These are phyloP conservation scores for Chydorus sphaericus DNA, from an alignment of 2,888 invertebrate genomes.

Conservation along the genomic window DNA sequence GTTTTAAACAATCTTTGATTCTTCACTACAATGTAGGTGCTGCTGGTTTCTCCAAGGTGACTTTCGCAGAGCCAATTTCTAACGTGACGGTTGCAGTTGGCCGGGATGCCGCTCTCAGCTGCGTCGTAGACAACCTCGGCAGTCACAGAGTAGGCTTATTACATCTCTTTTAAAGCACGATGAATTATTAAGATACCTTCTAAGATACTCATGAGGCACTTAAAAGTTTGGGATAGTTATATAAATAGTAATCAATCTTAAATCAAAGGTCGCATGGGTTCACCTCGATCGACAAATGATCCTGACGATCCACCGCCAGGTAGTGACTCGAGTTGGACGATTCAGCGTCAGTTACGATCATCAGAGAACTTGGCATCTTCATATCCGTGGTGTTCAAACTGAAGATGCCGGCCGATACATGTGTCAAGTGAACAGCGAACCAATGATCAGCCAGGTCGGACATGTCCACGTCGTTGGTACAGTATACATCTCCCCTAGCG, in stretches of 20 bases:
- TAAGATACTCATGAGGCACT: background rate
- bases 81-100: constrained; percentile 24
- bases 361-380: constrained; percentile 79
- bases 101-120: constrained; percentile 23
- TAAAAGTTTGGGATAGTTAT: background rate
- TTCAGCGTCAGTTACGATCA: constrained; percentile 83
- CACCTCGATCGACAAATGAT: constrained; percentile 90
- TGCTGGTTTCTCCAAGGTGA: background rate
- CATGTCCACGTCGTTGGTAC: constrained; percentile 84
- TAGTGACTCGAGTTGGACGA: constrained; percentile 76
- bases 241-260: too few relatives aligned
- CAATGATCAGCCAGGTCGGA: constrained; percentile 89
- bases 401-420: constrained; percentile 64
- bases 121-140: constrained; percentile 23
- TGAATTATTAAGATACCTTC: too few relatives aligned
- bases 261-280: constrained; percentile 73
- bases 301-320: constrained; percentile 78
- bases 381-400: constrained; percentile 80
- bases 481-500: background rate
- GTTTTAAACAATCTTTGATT: too few relatives aligned
- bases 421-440: constrained; percentile 78
- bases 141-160: constrained; percentile 20
- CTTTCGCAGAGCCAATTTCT: constrained; percentile 22
- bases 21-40: too few relatives aligned
- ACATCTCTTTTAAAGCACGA: too few relatives aligned